phyloP scores from a whole-genome alignment of 2,113 vertebrate species.

The Myiozetetes cayanensis region DNA sequence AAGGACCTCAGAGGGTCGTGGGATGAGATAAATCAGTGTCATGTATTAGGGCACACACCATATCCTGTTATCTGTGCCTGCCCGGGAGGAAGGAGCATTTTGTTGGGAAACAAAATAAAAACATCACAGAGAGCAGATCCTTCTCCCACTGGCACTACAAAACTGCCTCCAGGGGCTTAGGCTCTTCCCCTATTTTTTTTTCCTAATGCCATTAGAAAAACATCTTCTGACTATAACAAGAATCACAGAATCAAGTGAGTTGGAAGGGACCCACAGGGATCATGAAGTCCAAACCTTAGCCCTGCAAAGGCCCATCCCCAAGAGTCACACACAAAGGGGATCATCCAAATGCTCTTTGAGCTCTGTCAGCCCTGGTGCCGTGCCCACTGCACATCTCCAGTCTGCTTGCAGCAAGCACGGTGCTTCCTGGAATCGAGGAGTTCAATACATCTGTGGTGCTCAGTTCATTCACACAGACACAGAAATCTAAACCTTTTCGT shows the following conservation, averaged over 20 bases:
- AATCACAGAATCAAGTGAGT: background rate
- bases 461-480: background rate
- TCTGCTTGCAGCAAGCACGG: background rate
- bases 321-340: background rate
- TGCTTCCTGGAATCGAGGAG: accelerated
- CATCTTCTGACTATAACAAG: background rate
- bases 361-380: background rate
- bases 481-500: background rate
- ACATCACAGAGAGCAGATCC: background rate
- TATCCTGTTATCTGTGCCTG: background rate
- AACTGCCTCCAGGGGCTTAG: background rate
- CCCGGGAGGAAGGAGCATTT: background rate
- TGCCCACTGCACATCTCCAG: background rate
- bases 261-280: background rate
- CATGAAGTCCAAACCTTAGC: background rate
- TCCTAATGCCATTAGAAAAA: accelerated
- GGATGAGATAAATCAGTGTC: background rate
- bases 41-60: background rate
- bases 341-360: background rate
- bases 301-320: background rate
- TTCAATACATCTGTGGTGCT: accelerated
- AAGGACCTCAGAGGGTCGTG: background rate
- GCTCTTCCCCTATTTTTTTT: background rate
- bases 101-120: background rate
- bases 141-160: background rate